A percentile compares a stretch with the other conserved stretches of the same genome.
These are phyloP conservation scores for Oryctes rhinoceros DNA, from an alignment of 1,140 invertebrate genomes.

Conservation along the genomic window DNA sequence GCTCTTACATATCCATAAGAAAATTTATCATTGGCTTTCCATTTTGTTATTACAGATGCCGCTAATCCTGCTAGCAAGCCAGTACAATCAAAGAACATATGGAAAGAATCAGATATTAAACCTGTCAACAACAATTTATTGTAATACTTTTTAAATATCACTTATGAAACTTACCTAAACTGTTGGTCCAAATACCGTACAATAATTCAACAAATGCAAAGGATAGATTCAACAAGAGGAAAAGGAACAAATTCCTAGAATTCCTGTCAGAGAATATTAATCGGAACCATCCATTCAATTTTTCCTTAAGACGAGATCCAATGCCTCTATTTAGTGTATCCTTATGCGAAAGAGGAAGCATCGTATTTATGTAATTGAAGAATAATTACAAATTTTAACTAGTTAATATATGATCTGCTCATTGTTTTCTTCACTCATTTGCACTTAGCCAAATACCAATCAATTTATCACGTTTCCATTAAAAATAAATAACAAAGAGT, in stretches of 20 bases:
- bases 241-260: conserved; percentile 94
- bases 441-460: conserved; percentile 7
- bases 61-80: conserved; percentile 92
- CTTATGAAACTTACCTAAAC: conserved; percentile 69
- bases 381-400: background rate
- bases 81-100: conserved; percentile 99
- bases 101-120: conserved; percentile 97
- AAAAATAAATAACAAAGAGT: background rate
- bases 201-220: conserved; percentile 96
- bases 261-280: conserved; percentile 92
- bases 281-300: conserved; percentile 79
- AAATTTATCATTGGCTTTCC: conserved; percentile 92
- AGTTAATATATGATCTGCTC: conserved; percentile 23
- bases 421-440: conserved; percentile 23
- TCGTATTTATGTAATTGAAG: conserved; percentile 58
- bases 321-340: conserved; percentile 70
- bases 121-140: conserved; percentile 63
- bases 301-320: conserved; percentile 73
- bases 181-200: conserved; percentile 97
- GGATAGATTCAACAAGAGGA: conserved; percentile 91
- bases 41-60: conserved; percentile 91
- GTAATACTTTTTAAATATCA: conserved; percentile 33
- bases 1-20: conserved; percentile 96
- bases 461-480: background rate
- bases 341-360: conserved; percentile 81